These are phyloP conservation scores for Lagorchestes hirsutus DNA, from an alignment of 2,797 vertebrate species.

Conservation along the genomic window DNA sequence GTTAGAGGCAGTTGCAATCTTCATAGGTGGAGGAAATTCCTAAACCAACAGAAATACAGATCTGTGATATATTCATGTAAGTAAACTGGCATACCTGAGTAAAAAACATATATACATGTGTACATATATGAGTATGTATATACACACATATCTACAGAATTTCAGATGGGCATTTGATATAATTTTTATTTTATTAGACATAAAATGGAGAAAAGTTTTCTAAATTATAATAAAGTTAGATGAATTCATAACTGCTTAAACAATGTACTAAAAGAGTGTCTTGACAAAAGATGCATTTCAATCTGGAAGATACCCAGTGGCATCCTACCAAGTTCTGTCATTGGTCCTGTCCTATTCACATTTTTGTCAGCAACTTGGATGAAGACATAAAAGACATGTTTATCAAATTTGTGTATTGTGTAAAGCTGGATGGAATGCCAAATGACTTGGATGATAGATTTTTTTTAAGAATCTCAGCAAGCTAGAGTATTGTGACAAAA, in stretches of 20 bases:
- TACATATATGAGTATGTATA: too few species aligned
- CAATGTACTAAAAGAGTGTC: not conserved
- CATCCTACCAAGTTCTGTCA: not conserved
- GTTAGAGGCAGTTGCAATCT: not conserved
- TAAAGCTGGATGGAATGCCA: not conserved
- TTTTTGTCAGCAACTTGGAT: slow-evolving; percentile 3
- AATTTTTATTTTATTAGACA: not conserved
- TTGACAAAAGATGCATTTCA: not conserved
- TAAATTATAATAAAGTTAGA: not conserved
- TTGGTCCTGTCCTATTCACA: not conserved
- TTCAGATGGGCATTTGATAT: too few species aligned
- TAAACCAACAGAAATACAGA: not conserved
- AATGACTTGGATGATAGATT: not conserved
- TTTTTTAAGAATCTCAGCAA: not conserved
- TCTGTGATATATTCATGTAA: not conserved
- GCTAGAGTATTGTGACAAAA: not conserved
- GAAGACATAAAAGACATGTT: not conserved
- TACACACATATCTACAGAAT: too few species aligned
- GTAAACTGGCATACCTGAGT: not conserved
- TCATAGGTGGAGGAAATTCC: not conserved
- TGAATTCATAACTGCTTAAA: not conserved
- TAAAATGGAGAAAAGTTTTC: not conserved
- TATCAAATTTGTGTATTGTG: not conserved
- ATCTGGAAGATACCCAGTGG: not conserved
- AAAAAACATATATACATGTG: too few species aligned